phyloP scores from a whole-genome alignment of 2,888 invertebrate species.

The Masnerella sp. region DNA sequence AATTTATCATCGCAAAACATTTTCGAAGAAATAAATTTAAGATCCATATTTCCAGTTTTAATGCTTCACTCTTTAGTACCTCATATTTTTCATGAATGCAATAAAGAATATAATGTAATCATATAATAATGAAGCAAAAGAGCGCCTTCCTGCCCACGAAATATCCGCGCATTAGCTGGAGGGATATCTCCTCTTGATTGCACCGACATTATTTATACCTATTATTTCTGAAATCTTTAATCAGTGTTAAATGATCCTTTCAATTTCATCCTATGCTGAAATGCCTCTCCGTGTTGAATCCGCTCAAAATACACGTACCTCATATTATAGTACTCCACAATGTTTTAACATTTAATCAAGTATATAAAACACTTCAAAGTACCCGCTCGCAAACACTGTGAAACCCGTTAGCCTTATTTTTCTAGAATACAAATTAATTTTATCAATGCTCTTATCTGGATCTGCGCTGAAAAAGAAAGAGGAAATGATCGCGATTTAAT shows the following conservation, averaged over 20 bases:
- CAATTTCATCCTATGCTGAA: conserved; percentile 20
- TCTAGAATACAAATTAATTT: conserved; percentile 4
- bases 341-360: conserved; percentile 17
- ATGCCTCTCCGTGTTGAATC: conserved; percentile 1
- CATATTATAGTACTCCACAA: neutral
- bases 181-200: conserved; percentile 42
- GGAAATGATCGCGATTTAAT: conserved; percentile 5
- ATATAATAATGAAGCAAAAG: conserved; percentile 40
- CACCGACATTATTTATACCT: conserved; percentile 45
- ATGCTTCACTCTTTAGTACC: conserved; percentile 41
- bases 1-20: conserved; percentile 19
- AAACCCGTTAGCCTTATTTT: conserved; percentile 5
- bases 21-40: conserved; percentile 26
- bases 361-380: neutral
- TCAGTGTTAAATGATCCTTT: conserved; percentile 42
- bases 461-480: neutral
- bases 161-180: conserved; percentile 37
- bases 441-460: neutral
- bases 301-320: conserved; percentile 13
- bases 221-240: conserved; percentile 52
- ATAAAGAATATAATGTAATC: conserved; percentile 48
- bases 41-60: conserved; percentile 15
- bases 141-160: conserved; percentile 27
- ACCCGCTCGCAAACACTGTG: neutral
- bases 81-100: conserved; percentile 44